Base-by-base conservation (phyloP, 92 coral and sea anemone genomes). In the Zoanthus sociatus region DNA sequence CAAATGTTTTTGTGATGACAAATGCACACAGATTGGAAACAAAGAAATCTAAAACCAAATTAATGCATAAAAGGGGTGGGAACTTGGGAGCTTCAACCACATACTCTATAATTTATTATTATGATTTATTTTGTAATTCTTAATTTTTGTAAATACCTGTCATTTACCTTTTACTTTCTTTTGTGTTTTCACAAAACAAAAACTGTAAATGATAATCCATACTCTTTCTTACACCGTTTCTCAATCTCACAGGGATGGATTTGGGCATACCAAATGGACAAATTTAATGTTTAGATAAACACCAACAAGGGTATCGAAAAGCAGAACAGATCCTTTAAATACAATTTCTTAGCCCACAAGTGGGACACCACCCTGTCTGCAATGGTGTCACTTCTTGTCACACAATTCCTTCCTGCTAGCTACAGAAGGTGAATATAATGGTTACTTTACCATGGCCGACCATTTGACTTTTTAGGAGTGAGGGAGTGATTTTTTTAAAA, bases 291-390 rank as follows among this genome's bases (percentile, higher is more conserved):
- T 46, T 33, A 18, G n/a, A 53, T 87, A 4, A 91, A 91, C 45
- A 88, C 93, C 54, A 91, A 76, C 86, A 88, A 91, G 88, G 93
- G 93, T 7, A 58, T 83, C 0, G 91, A 91, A 60, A 20, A 91
- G n/a, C 83, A 91, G 60, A 88, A 88, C 76, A 64, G 70, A 32
- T 15, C 73, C 4, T 88, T 87, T n/a, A 91, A 87, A 73, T 77
- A 91, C 69, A 56, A 87, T 14, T 87, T 82, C 76, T 63, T 83
- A 2, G 79, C 66, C 0, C 72, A 60, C 8, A 77, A 82, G 64
- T 17, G 84, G 58, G 86, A 87, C 8, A 87, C 42, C 15, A 91
- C 56, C 71, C 55, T 91, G 12, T 61, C 74, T 53, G 75, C 91
- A 10, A 68, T 88, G 84, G 33, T 79, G 21, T 55, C 78, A 17